Conservation (phyloP, 2,113 vertebrate species). For the Corydoras sp. region DNA sequence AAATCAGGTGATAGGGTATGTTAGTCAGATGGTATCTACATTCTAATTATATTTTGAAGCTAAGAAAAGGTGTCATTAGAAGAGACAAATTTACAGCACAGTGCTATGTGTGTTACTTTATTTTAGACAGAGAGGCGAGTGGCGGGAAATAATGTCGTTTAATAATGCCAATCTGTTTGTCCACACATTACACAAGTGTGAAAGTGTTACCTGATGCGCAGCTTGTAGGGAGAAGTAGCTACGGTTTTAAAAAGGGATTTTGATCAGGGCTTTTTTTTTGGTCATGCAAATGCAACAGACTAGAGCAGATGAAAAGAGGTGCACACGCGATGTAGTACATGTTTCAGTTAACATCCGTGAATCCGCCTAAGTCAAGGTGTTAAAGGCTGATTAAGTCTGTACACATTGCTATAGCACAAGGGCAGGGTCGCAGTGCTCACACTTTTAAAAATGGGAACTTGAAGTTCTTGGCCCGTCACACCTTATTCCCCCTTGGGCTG, state of each 20-base stretch:
- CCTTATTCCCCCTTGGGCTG: conserved; percentile 46
- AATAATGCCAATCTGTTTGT: neutral
- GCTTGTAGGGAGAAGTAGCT: neutral
- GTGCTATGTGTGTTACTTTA: conserved; percentile 5
- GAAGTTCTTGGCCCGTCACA: conserved; percentile 45
- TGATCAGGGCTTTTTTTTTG: neutral
- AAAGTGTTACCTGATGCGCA: neutral
- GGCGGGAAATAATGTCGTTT: too few relatives aligned
- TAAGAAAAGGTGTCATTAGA: conserved; percentile 29
- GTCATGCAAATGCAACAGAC: neutral
- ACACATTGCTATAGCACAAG: conserved; percentile 26
- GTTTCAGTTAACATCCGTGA: conserved; percentile 41
- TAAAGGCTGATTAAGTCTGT: conserved; percentile 56
- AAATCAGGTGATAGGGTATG: conserved; percentile 37
- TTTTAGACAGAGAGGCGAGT: neutral
- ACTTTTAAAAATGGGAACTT: conserved; percentile 56
- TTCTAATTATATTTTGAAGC: conserved; percentile 29
- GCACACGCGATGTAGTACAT: conserved; percentile 14
- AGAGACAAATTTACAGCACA: conserved; percentile 4
- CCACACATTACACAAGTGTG: neutral
- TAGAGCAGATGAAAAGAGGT: conserved; percentile 21
- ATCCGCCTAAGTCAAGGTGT: conserved; percentile 54
- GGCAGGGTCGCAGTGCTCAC: conserved; percentile 36
- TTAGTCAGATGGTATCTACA: conserved; percentile 34
- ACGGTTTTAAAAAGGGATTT: too few relatives aligned